phyloP scores from a whole-genome alignment of 2,113 vertebrate genomes.

The Okapia johnstoni region DNA sequence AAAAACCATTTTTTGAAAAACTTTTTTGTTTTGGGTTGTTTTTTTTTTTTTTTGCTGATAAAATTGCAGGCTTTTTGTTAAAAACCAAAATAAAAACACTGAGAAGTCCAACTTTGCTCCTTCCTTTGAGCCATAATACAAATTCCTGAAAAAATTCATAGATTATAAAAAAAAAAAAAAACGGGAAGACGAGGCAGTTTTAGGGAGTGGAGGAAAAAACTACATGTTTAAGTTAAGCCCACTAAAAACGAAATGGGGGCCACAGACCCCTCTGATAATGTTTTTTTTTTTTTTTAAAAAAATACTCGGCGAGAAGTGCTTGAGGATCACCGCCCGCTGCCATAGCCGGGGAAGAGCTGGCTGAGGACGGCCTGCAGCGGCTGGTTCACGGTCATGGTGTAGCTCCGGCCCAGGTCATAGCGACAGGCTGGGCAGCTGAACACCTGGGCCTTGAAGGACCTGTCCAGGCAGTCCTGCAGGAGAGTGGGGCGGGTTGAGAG shows the following conservation, averaged over 20 bases:
- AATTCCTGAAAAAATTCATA: constrained; percentile 56
- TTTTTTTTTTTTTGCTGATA: constrained; percentile 24
- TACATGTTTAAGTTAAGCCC: constrained; percentile 79
- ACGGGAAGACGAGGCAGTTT: constrained; percentile 58
- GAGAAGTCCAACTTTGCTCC: constrained; percentile 25
- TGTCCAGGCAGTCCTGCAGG: constrained; percentile 92
- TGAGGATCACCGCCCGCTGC: constrained; percentile 90
- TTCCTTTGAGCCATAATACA: constrained; percentile 40
- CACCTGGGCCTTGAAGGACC: constrained; percentile 94
- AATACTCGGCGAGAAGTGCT: constrained; percentile 70
- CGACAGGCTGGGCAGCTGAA: constrained; percentile 96
- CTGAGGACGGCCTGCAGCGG: constrained; percentile 89
- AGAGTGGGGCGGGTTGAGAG: background rate
- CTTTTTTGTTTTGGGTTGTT: background rate
- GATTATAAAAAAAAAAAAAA: constrained; percentile 35
- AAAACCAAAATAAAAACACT: background rate
- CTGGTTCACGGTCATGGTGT: constrained; percentile 90
- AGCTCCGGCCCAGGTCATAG: constrained; percentile 90
- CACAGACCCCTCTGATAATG: background rate
- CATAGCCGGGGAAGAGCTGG: constrained; percentile 97
- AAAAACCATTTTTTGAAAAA: background rate
- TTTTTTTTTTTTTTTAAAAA: background rate
- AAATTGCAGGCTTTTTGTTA: background rate
- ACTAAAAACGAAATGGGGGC: background rate
- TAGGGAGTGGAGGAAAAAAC: constrained; percentile 23